These are phyloP conservation scores for Hippocampus comes DNA, from an alignment of 2,113 vertebrate genomes.

Conservation along the genomic window DNA sequence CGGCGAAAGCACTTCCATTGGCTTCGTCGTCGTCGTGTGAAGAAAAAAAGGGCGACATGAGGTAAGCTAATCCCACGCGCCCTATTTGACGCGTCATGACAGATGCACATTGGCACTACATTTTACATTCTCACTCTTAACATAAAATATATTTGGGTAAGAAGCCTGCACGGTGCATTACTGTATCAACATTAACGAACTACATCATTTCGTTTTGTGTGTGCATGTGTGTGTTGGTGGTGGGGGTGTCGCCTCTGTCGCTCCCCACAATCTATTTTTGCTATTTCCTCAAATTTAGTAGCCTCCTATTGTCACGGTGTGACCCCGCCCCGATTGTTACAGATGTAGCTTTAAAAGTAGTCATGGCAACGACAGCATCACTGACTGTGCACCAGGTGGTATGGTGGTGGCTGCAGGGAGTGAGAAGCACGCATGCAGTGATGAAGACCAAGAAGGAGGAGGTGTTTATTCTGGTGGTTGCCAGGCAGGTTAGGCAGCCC, in stretches of 20 bases:
- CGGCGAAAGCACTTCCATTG: constrained; percentile 18
- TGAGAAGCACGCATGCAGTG: neutral
- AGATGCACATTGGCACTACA: constrained; percentile 37
- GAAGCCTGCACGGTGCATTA: neutral
- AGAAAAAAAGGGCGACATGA: constrained; percentile 68
- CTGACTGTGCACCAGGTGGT: constrained; percentile 12
- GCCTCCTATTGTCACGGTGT: constrained; percentile 40
- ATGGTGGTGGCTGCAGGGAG: constrained; percentile 21
- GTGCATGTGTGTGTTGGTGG: neutral
- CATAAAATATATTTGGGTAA: neutral
- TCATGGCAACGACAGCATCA: constrained; percentile 70
- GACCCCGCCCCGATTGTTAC: constrained; percentile 43
- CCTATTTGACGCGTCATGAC: constrained; percentile 61
- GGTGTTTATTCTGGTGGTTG: constrained; percentile 65
- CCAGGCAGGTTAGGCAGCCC: constrained; percentile 64
- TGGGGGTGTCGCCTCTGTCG: neutral
- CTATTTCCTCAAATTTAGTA: neutral
- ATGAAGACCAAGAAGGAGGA: constrained; percentile 11
- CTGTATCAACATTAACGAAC: neutral
- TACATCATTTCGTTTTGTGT: neutral
- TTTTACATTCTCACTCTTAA: constrained; percentile 7
- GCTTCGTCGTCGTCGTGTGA: constrained; percentile 38
- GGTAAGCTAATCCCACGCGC: constrained; percentile 68
- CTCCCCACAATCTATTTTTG: neutral
- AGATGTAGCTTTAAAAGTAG: constrained; percentile 53